Evolutionary conservation across 64 coral and sea anemone species (phyloP).

Genomic region (Pocillopora damicornis): DNA sequence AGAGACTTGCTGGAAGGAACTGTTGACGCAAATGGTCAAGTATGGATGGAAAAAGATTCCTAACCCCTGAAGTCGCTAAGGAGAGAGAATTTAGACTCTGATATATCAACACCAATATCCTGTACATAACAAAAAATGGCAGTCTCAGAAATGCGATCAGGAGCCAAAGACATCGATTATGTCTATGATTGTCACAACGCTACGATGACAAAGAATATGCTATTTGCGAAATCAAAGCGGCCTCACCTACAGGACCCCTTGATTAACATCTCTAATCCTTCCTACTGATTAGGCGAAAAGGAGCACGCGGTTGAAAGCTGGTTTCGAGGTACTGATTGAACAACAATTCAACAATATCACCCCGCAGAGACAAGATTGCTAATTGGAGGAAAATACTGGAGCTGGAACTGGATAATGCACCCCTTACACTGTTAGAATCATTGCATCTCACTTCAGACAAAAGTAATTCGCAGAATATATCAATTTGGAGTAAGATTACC

Average conservation of each 20-base stretch:
- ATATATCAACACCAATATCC: neutral
- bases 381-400: no score
- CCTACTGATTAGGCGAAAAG: neutral
- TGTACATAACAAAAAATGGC: conserved; percentile 16
- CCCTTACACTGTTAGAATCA: no score
- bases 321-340: neutral
- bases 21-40: conserved; percentile 14
- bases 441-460: no score
- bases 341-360: no score
- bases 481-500: no score
- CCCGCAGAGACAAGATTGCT: no score
- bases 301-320: neutral
- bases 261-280: neutral
- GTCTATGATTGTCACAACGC: neutral
- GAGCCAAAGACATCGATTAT: neutral
- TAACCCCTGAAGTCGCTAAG: conserved; percentile 1
- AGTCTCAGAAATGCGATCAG: neutral
- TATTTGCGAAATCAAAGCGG: neutral
- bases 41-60: conserved; percentile 1
- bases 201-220: conserved; percentile 3
- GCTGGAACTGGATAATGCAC: no score
- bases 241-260: neutral
- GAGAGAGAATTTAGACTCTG: conserved; percentile 14
- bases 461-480: no score
- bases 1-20: conserved; percentile 10